Percentiles rank a stretch among this genome's conserved stretches.
phyloP scores from a whole-genome alignment of 2,113 vertebrate genomes.

The Trogon surrucura region DNA sequence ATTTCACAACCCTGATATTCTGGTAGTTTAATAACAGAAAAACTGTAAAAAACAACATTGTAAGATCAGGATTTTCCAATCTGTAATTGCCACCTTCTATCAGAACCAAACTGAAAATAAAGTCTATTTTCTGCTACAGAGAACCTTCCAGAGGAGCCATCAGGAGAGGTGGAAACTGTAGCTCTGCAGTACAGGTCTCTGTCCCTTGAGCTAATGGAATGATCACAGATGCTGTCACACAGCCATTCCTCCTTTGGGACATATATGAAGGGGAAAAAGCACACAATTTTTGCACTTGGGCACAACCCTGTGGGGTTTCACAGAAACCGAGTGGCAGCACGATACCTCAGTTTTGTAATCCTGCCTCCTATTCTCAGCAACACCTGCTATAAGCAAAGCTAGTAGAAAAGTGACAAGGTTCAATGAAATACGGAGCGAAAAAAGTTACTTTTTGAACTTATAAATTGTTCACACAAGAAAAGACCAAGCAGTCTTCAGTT shows the following conservation, averaged over 20 bases:
- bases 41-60: background rate
- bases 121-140: background rate
- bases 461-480: background rate
- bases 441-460: background rate
- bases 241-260: background rate
- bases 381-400: background rate
- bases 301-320: background rate
- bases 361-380: background rate
- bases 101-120: background rate
- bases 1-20: background rate
- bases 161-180: background rate
- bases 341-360: fast-evolving
- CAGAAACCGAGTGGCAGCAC: background rate
- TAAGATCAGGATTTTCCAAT: background rate
- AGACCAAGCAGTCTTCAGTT: background rate
- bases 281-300: background rate
- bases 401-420: background rate
- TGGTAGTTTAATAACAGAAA: background rate
- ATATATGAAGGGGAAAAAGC: background rate
- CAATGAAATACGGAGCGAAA: background rate
- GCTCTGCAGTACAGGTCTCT: background rate
- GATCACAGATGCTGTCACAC: background rate
- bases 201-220: background rate
- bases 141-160: background rate
- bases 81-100: background rate